Conservation (phyloP, 2,888 invertebrate genomes). For the Cactoblastis cactorum region DNA sequence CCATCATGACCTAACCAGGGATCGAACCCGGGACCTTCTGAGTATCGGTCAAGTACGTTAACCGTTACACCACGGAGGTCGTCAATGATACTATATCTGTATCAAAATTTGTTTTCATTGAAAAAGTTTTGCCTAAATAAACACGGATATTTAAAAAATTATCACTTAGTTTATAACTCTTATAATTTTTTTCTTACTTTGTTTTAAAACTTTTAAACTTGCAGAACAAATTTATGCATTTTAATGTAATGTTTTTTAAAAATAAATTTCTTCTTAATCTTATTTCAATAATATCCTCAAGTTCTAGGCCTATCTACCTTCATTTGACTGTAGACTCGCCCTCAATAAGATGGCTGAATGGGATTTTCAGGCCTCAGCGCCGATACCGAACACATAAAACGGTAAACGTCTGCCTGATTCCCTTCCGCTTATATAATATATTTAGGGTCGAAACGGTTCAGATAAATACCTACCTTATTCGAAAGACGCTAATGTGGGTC, state of each 20-base stretch:
- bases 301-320: not conserved
- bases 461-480: not conserved
- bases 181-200: no score
- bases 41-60: no score
- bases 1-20: no score
- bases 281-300: not conserved
- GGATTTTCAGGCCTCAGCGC: not conserved
- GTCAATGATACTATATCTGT: no score
- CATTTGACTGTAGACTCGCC: not conserved
- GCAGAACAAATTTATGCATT: no score
- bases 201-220: no score
- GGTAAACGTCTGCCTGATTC: constrained; percentile 9
- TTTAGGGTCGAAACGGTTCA: not conserved
- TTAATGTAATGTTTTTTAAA: not conserved
- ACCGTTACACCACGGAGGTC: no score
- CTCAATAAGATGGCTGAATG: not conserved
- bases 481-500: not conserved
- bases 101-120: no score
- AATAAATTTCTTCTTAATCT: not conserved
- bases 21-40: no score
- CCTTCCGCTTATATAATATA: not conserved
- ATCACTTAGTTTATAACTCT: no score
- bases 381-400: constrained; percentile 8
- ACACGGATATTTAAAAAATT: no score
- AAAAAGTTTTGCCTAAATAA: no score